A percentile compares a stretch with the other conserved stretches of the same genome.
phyloP scores from a whole-genome alignment of 2,888 invertebrate genomes.

The Epicampocera succincta region DNA sequence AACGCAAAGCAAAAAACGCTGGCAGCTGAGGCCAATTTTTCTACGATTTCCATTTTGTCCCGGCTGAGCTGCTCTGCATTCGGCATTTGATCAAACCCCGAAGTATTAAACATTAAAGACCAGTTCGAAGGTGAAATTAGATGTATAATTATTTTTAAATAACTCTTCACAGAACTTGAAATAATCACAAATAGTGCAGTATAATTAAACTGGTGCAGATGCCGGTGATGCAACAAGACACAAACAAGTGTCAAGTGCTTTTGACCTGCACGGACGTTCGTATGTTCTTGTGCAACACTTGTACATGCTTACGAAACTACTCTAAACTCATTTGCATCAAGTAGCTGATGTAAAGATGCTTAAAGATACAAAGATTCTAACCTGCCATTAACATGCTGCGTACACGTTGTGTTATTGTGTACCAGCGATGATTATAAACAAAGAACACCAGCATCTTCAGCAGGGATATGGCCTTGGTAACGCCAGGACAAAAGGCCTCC shows the following conservation, averaged over 20 bases:
- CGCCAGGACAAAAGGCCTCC: conserved; percentile 79
- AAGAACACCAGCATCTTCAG: conserved; percentile 78
- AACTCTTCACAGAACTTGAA: conserved; percentile 5
- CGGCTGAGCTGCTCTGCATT: conserved; percentile 53
- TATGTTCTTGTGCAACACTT: too few relatives aligned
- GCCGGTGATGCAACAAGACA: neutral
- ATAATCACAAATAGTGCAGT: conserved; percentile 7
- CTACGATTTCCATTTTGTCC: conserved; percentile 73
- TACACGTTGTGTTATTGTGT: conserved; percentile 72
- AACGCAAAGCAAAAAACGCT: conserved; percentile 73
- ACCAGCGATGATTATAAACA: conserved; percentile 73
- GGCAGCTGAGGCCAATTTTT: conserved; percentile 72
- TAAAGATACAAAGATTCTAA: conserved; percentile 55
- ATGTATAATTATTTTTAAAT: conserved; percentile 29
- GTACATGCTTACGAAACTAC: neutral
- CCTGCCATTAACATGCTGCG: conserved; percentile 73
- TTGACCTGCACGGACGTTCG: too few relatives aligned
- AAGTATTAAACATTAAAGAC: neutral
- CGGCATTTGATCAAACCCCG: neutral
- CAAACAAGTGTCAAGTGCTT: neutral
- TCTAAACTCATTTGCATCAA: neutral
- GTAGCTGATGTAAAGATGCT: neutral
- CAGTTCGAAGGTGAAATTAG: neutral
- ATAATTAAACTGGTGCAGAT: conserved; percentile 43
- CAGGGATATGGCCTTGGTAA: conserved; percentile 76